Percentiles rank a stretch among this genome's conserved stretches.
phyloP scores from a whole-genome alignment of 2,888 invertebrate genomes.

The Cotesia congregata region DNA sequence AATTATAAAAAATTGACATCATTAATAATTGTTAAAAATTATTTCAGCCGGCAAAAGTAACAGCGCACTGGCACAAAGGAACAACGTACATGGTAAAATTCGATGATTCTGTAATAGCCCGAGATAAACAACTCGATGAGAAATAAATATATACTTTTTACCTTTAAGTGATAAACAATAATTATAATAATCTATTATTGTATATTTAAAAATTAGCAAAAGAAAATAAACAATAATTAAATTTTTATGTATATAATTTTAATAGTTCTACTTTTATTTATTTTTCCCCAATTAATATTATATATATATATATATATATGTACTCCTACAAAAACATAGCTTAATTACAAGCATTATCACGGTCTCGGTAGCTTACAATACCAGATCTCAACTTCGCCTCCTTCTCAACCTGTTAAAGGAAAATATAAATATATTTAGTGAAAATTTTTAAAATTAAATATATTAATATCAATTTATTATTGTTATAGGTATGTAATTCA shows the following conservation, averaged over 20 bases:
- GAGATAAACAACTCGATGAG: slow-evolving; percentile 93
- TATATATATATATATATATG: background rate
- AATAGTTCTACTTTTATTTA: background rate
- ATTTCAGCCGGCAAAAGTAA: slow-evolving; percentile 93
- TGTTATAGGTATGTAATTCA: slow-evolving; percentile 9
- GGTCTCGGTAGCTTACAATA: slow-evolving; percentile 82
- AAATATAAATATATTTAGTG: slow-evolving; percentile 20
- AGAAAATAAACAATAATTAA: background rate
- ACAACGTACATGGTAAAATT: slow-evolving; percentile 99
- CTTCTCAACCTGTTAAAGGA: slow-evolving; percentile 69
- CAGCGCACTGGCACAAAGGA: slow-evolving; percentile 99
- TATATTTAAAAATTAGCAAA: slow-evolving; percentile 29
- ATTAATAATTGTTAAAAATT: slow-evolving; percentile 14
- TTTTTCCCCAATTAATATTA: background rate
- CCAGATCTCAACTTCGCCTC: slow-evolving; percentile 77
- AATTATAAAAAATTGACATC: too few relatives aligned
- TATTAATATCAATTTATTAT: background rate
- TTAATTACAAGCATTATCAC: slow-evolving; percentile 79
- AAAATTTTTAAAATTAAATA: slow-evolving; percentile 3
- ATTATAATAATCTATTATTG: slow-evolving; percentile 30
- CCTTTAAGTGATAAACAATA: background rate
- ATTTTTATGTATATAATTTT: background rate
- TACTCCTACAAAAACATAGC: slow-evolving; percentile 30
- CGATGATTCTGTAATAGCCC: slow-evolving; percentile 90
- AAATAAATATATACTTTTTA: slow-evolving; percentile 72